Conservation (phyloP, 2,797 vertebrate genomes). For the Hirundo rustica region DNA sequence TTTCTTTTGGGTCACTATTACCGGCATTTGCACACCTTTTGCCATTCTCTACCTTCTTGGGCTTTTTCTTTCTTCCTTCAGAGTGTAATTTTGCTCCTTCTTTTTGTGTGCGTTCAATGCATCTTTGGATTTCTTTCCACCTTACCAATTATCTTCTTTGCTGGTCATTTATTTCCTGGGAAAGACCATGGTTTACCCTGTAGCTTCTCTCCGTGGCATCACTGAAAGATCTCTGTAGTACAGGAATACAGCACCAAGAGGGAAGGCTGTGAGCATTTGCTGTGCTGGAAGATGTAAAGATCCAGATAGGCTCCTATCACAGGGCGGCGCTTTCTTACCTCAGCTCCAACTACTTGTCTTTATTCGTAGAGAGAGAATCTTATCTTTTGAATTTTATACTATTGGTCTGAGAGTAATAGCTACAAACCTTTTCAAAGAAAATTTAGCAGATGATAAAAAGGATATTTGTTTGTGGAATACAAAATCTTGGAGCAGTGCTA, state of each 20-base stretch:
- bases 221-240: background rate
- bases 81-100: background rate
- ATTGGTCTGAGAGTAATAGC: background rate
- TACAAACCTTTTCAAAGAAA: background rate
- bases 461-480: background rate
- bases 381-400: background rate
- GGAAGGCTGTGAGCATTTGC: background rate
- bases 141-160: background rate
- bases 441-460: background rate
- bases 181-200: background rate
- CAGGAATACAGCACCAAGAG: background rate
- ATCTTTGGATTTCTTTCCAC: background rate
- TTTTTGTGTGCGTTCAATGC: background rate
- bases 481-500: background rate
- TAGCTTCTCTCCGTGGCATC: fast-evolving
- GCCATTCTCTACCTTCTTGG: background rate
- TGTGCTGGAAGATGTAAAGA: background rate
- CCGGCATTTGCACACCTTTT: background rate
- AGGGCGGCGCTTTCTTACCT: background rate
- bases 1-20: background rate
- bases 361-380: background rate
- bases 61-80: background rate
- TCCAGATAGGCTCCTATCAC: background rate
- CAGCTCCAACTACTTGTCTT: background rate
- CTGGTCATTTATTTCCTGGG: background rate